Percentiles rank a stretch among this genome's conserved stretches.
phyloP scores from a whole-genome alignment of 1,140 invertebrate genomes.

The Stratiolaelaps scimitus region DNA sequence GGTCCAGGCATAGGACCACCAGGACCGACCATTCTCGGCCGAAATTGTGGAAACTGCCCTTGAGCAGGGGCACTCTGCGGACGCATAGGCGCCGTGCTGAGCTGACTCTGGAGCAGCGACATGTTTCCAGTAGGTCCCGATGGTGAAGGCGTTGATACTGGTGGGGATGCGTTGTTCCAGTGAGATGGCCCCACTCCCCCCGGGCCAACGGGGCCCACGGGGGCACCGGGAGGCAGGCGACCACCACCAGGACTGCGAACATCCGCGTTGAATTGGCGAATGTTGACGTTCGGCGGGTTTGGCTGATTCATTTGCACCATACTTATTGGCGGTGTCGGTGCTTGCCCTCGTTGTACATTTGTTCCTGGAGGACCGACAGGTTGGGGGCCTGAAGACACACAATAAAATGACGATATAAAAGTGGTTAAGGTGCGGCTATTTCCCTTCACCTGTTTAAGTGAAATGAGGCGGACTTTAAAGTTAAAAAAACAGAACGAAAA shows the following conservation, averaged over 20 bases:
- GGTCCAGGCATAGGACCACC: slow-evolving; percentile 6
- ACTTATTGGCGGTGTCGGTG: slow-evolving; percentile 14
- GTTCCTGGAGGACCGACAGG: slow-evolving; percentile 1
- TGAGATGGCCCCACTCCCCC: slow-evolving; percentile 19
- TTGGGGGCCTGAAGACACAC: too few species aligned
- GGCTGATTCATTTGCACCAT: slow-evolving; percentile 33
- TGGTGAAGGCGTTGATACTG: slow-evolving; percentile 32
- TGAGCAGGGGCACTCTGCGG: slow-evolving; percentile 2
- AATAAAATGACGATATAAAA: too few species aligned
- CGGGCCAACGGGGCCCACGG: background rate
- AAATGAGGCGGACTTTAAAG: too few species aligned
- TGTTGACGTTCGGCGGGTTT: slow-evolving; percentile 37
- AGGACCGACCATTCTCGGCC: slow-evolving; percentile 11
- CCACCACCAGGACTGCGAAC: slow-evolving; percentile 12
- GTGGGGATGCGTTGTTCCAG: slow-evolving; percentile 31
- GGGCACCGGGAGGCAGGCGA: background rate
- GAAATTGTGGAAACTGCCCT: background rate
- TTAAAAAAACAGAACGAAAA: too few species aligned
- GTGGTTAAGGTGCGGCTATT: too few species aligned
- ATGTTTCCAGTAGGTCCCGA: background rate
- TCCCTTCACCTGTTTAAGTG: too few species aligned
- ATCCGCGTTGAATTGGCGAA: slow-evolving; percentile 29
- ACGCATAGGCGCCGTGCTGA: slow-evolving; percentile 29
- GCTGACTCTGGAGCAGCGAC: slow-evolving; percentile 3
- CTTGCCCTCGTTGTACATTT: slow-evolving; percentile 8